Evolutionary conservation across 2,113 vertebrate genomes (phyloP).

Genomic region (Meles meles): DNA sequence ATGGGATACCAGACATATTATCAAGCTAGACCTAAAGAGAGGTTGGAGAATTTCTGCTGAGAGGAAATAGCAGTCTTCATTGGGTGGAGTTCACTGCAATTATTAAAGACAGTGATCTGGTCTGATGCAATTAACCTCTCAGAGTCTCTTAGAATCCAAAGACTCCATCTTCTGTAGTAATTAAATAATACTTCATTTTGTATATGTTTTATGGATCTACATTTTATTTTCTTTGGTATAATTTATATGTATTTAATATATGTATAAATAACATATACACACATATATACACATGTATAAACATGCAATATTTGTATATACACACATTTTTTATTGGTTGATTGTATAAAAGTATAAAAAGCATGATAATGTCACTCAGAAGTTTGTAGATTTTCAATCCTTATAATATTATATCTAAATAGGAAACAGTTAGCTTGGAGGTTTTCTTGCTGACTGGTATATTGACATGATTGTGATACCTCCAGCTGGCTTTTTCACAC

Average conservation of each 20-base stretch:
- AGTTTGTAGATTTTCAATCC: constrained; percentile 56
- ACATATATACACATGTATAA: not conserved
- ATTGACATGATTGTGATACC: constrained; percentile 60
- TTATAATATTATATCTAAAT: constrained; percentile 46
- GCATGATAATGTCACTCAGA: not conserved
- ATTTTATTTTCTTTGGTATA: constrained; percentile 30
- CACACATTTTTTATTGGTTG: constrained; percentile 36
- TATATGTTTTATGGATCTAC: not conserved
- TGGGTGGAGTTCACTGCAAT: not conserved
- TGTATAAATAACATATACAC: not conserved
- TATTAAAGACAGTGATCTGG: not conserved
- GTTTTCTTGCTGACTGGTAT: constrained; percentile 63
- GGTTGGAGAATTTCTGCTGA: not conserved
- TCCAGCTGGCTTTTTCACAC: constrained; percentile 75
- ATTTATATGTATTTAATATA: not conserved
- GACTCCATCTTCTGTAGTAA: not conserved
- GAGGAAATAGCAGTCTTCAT: not conserved
- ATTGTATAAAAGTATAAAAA: constrained; percentile 40
- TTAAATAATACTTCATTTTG: constrained; percentile 43
- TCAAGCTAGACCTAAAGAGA: not conserved
- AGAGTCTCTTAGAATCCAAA: not conserved
- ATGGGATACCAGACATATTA: not conserved
- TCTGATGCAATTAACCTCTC: not conserved
- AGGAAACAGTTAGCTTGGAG: constrained; percentile 60
- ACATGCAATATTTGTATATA: not conserved